Percentiles rank a stretch among this genome's conserved stretches.
Conservation (phyloP, 2,113 vertebrate genomes). For the Scolopax mira region DNA sequence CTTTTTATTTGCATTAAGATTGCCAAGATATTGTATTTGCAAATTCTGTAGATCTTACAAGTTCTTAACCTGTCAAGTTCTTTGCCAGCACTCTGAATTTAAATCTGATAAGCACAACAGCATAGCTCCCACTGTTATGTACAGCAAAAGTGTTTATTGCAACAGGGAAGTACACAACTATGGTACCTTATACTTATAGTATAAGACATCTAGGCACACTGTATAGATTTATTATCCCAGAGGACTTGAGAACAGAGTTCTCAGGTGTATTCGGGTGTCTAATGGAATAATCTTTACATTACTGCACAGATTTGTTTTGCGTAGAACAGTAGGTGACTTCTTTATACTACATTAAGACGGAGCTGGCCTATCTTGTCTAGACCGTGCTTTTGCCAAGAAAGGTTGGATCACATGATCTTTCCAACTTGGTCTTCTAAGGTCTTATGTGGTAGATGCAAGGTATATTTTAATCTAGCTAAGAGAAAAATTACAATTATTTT, state of each 20-base stretch:
- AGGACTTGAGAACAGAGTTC: not conserved
- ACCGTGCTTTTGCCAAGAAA: not conserved
- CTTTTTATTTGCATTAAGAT: not conserved
- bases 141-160: constrained; percentile 15
- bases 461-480: not conserved
- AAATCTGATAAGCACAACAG: constrained; percentile 5
- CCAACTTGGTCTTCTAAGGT: not conserved
- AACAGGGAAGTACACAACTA: not conserved
- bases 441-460: not conserved
- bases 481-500: not conserved
- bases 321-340: not conserved
- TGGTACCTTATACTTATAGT: not conserved
- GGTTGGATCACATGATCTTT: not conserved
- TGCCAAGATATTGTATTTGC: not conserved
- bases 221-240: constrained; percentile 16
- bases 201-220: not conserved
- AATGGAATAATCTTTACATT: constrained; percentile 2
- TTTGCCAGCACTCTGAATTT: constrained; percentile 12
- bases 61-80: constrained; percentile 3
- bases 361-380: not conserved
- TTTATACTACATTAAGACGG: not conserved
- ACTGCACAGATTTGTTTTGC: not conserved
- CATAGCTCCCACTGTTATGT: not conserved
- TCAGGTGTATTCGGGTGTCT: not conserved
- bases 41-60: not conserved